Evolutionary conservation across 2,888 invertebrate species (phyloP), one percentile per base, ranked within the genome.

Genomic region (Trachelus tabidus): DNA sequence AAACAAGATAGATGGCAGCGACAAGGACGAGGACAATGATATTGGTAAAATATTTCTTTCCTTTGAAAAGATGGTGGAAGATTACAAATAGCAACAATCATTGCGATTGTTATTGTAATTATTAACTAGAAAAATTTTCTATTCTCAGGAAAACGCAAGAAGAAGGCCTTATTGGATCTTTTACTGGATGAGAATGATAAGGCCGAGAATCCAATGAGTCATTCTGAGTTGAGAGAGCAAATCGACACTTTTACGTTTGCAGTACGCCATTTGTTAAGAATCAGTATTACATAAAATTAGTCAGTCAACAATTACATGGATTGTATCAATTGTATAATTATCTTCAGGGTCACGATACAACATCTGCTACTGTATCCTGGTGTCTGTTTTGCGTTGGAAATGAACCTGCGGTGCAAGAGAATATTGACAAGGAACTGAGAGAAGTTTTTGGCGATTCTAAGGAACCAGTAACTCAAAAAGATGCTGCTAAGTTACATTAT

Each of bases 241-340:
- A 95, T 95, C 0, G 94, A 95, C 83, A 96, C 96, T 0, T 95
- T 96, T 83, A 94, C 96, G 94, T 96, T 96, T 89, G 95, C 94
- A 89, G 95, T 94, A 88, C 90, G 88, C 87, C 56, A 73, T 73
- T 35, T 1, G 6, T 83, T 89, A 90, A 77, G 89, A 89, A 83
- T 83, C 84, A 82, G 11, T 69, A 73, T 76, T 74, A 31, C 68
- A 77, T 81, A 83, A n/a, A 73, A 71, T 73, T 34, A 23, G 0
- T 23, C n/a, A 31, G 31, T 31, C 1, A 31, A 31, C 1, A 31
- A 31, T 31, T 34, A 73, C 30, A 80, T 0, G 79, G 78, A 35
- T 12, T 35, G 31, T 1, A 31, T 31, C 0, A 85, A 86, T 15
- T 40, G 12, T 4, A 23, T 40, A 15, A 40, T 23, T 40, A 15